Base-by-base conservation (phyloP, 2,888 invertebrate genomes). In the Oxystoma pomonae region DNA sequence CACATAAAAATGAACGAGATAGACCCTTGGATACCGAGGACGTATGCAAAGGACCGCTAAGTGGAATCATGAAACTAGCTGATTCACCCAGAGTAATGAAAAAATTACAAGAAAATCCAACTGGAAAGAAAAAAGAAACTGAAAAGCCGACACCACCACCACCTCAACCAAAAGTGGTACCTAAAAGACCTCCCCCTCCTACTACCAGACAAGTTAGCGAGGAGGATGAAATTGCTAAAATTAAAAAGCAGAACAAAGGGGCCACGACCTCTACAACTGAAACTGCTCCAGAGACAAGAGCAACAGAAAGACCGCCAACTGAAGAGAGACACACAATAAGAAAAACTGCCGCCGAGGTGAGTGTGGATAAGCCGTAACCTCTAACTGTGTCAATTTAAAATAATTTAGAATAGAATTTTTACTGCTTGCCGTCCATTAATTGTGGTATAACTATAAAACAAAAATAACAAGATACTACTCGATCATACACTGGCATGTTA, bases 31-130 rank as follows among this genome's bases (percentile, higher is more conserved):
- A 94, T 75, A 94, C 94, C 5, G 95, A 96, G 81, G 95, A 95
- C 76, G 94, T 92, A 0, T 90, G 94, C 12, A 85, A 88, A 57
- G 92, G 84, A 12, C 95, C 95, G 3, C 83, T 96, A 1, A 94
- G 94, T 80, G 96, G 96, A 61, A 94, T 96, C 74, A 92, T 91
- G 66, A 86, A 94, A 52, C 81, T 96, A 22, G 89, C 90, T 60
- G 96, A 96, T 77, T 94, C 94, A 59, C 91, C 94, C 0, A 85
- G 94, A 63, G 93, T 95, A 5, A 93, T 95, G 86, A 92, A 93
- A 78, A 89, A 94, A 67, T 84, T 96, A 72, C 89, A 93, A 74
- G 94, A 95, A 70, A 88, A 87, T 78, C 83, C 87, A 71, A 82
- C 87, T 77, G 80, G 86, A 66, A 89, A 90, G 76, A 92, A 90